Evolutionary conservation across 2,797 vertebrate genomes (phyloP), one percentile per base, ranked within the genome.

Genomic region (Neostethus bicornis): DNA sequence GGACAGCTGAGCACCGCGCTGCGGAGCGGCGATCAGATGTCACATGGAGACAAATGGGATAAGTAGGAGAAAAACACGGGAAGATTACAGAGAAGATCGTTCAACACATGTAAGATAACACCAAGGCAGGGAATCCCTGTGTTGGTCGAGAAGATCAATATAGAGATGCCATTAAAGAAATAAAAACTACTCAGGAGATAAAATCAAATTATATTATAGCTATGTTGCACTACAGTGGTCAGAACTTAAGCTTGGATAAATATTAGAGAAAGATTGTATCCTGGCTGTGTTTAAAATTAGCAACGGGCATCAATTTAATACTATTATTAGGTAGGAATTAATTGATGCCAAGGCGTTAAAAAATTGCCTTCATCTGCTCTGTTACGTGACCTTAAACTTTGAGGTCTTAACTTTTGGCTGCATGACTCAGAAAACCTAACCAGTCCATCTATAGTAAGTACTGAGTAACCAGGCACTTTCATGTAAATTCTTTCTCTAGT

Each of bases 1-100:
- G 21, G 66, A 81, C 77, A 84, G 78, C 81, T 84, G 83, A 86
- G 83, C 76, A 69, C 70, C 76, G 84, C 16, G 7, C 52, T 44
- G 76, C 85, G 78, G 89, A 21, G 46, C 77, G 57, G 79, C 61
- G 7, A 72, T 77, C 70, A 87, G 75, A 77, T 63, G 2, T 86
- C 86, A 87, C 76, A 81, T 76, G 82, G 81, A 82, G 75, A 77
- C 75, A 68, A 71, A 62, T 58, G 5, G 73, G 77, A 87, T 78
- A 51, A 78, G 70, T 49, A 37, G 23, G 66, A 63, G 65, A 41
- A 34, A 73, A 65, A 59, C 52, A 51, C 62, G 69, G 62, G 63
- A 77, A 34, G 55, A 54, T 75, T 73, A 59, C 7, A 0, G 13
- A 1, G 51, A 29, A 48, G 29, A 43, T 48, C 44, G 37, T 50